These are phyloP conservation scores for Cephus pygmeus DNA, from an alignment of 2,888 invertebrate species.

Conservation along the genomic window DNA sequence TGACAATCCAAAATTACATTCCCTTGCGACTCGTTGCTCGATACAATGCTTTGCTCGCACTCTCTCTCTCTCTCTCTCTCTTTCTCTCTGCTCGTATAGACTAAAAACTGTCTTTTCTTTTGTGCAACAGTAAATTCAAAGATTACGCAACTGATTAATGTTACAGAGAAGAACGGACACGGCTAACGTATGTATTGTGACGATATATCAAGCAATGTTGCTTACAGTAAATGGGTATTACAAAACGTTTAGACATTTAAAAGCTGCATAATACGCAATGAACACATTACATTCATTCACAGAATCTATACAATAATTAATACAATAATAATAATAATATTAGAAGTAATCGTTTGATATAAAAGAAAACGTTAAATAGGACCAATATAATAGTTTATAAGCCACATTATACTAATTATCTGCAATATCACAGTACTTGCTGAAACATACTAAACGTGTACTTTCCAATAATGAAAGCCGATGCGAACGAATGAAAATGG, in stretches of 20 bases:
- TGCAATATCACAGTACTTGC: constrained; percentile 66
- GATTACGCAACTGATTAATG: background rate
- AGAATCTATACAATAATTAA: constrained; percentile 43
- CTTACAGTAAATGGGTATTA: constrained; percentile 23
- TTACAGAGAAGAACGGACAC: constrained; percentile 12
- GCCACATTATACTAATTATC: constrained; percentile 62
- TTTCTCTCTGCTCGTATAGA: background rate
- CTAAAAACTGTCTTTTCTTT: background rate
- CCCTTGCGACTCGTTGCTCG: background rate
- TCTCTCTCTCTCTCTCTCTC: background rate
- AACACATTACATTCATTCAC: constrained; percentile 57
- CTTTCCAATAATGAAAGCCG: constrained; percentile 51
- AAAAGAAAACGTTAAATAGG: constrained; percentile 55
- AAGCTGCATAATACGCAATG: constrained; percentile 50
- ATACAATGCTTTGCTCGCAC: background rate
- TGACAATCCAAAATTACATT: background rate
- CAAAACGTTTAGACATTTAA: constrained; percentile 37
- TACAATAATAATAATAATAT: constrained; percentile 34
- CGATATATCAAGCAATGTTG: constrained; percentile 18
- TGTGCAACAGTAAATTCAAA: constrained; percentile 1
- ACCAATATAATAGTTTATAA: constrained; percentile 52
- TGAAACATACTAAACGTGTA: constrained; percentile 60
- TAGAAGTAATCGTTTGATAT: constrained; percentile 51
- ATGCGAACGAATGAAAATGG: constrained; percentile 54
- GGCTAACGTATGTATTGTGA: constrained; percentile 21